Conservation (phyloP, 64 coral and sea anemone genomes). For the Dendronephthya gigantea region DNA sequence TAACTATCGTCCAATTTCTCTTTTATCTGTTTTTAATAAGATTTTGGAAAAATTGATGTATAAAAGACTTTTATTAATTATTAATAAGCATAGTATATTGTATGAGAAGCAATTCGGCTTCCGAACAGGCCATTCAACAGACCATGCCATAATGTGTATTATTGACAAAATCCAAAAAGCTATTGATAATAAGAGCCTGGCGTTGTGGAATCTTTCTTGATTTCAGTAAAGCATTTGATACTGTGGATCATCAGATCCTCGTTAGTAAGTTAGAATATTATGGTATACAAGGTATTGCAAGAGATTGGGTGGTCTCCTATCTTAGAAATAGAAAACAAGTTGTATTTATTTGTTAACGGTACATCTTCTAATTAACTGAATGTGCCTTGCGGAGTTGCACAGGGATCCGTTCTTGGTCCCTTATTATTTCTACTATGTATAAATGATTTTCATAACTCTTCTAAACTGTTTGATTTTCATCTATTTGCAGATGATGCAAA, state of each 20-base stretch:
- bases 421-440: background rate
- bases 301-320: background rate
- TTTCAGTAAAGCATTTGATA: background rate
- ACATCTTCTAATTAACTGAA: background rate
- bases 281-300: background rate
- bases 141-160: constrained; percentile 3
- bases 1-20: constrained; percentile 1
- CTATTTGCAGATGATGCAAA: background rate
- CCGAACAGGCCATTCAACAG: background rate
- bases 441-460: background rate
- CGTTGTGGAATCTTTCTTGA: background rate
- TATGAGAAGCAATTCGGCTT: background rate
- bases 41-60: background rate
- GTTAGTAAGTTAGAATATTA: background rate
- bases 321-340: background rate
- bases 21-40: background rate
- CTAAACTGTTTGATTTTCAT: background rate
- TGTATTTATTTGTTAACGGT: background rate
- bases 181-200: constrained; percentile 1
- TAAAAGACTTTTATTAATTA: background rate
- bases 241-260: background rate
- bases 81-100: background rate
- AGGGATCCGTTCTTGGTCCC: background rate
- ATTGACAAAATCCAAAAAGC: constrained; percentile 8
- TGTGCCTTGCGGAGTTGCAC: background rate